Conservation (phyloP, 2,888 invertebrate species). For the Gymnocheta viridis region DNA sequence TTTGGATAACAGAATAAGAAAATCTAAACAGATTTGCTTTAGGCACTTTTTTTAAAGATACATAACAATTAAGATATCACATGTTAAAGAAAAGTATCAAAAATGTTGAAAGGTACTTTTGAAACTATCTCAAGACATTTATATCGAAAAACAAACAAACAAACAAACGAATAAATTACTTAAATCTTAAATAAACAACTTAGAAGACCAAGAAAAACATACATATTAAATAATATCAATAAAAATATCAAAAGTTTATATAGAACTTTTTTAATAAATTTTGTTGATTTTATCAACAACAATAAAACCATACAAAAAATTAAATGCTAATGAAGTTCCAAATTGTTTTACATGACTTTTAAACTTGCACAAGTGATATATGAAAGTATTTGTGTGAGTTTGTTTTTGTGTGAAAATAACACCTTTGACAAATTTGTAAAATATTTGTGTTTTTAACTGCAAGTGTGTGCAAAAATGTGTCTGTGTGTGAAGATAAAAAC, state of each 20-base stretch:
- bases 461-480: neutral
- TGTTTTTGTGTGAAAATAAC: conserved; percentile 40
- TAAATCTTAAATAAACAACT: conserved; percentile 10
- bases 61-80: conserved; percentile 55
- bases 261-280: conserved; percentile 40
- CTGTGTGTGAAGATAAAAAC: conserved; percentile 31
- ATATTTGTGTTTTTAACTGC: neutral
- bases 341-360: conserved; percentile 65
- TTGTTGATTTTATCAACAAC: conserved; percentile 21
- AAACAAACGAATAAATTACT: conserved; percentile 15
- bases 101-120: conserved; percentile 4
- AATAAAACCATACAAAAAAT: conserved; percentile 22
- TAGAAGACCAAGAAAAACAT: too few relatives aligned
- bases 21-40: too few relatives aligned
- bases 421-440: conserved; percentile 59
- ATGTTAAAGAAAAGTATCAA: conserved; percentile 26
- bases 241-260: conserved; percentile 8
- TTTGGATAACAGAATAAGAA: too few relatives aligned
- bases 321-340: conserved; percentile 68
- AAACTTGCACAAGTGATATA: conserved; percentile 41
- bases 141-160: neutral
- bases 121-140: neutral
- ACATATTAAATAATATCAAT: conserved; percentile 26
- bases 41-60: too few relatives aligned
- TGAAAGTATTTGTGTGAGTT: neutral